These are phyloP conservation scores for Leucophora obtusa DNA, from an alignment of 2,888 invertebrate species.

Conservation along the genomic window DNA sequence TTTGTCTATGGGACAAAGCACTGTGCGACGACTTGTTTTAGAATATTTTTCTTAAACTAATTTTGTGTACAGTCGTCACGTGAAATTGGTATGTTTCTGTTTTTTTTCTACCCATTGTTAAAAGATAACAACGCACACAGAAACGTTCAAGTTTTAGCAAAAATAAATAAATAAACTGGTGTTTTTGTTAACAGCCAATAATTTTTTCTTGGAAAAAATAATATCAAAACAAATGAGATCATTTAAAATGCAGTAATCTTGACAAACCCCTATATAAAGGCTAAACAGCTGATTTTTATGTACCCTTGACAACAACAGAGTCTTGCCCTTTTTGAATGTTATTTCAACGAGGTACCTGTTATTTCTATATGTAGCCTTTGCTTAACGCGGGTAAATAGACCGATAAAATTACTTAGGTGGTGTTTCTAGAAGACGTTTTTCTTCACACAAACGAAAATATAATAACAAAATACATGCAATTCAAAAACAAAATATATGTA, in stretches of 20 bases:
- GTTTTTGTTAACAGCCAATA: neutral
- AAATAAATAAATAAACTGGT: neutral
- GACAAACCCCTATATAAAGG: neutral
- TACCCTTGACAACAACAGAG: neutral
- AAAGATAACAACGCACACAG: neutral
- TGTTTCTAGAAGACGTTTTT: too few relatives aligned
- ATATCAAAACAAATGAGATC: conserved; percentile 5
- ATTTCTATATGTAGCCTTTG: neutral
- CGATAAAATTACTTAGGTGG: too few relatives aligned
- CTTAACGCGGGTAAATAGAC: too few relatives aligned
- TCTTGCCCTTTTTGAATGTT: neutral
- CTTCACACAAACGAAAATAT: too few relatives aligned
- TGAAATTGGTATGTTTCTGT: neutral
- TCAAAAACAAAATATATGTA: too few relatives aligned
- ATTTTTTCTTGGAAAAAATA: neutral
- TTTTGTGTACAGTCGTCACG: neutral
- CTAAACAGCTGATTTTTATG: neutral
- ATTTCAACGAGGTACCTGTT: neutral
- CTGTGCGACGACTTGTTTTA: too few relatives aligned
- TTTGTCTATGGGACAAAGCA: too few relatives aligned
- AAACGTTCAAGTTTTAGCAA: neutral
- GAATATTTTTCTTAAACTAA: neutral
- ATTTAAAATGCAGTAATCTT: neutral
- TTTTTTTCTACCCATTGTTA: neutral
- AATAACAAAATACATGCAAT: too few relatives aligned